These are phyloP conservation scores for Digitonthophagus gazella DNA, from an alignment of 2,888 invertebrate genomes.

Conservation along the genomic window DNA sequence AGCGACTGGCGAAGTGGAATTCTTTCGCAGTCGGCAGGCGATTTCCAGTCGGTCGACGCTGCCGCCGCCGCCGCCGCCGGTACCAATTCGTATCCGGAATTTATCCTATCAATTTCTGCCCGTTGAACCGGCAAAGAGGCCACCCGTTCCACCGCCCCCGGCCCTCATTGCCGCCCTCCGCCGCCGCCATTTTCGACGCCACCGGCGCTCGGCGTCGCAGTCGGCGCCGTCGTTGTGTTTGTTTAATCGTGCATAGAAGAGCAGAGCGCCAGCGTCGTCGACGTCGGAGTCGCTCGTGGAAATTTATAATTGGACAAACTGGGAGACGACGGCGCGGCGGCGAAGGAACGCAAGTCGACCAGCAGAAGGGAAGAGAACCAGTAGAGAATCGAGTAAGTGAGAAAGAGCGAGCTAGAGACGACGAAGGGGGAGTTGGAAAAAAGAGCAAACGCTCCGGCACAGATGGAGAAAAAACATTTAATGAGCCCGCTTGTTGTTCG, in stretches of 20 bases:
- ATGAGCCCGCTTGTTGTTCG: conserved; percentile 34
- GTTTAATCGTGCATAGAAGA: conserved; percentile 47
- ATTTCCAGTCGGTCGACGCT: conserved; percentile 30
- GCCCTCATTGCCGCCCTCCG: conserved; percentile 2
- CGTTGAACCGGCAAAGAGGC: conserved; percentile 61
- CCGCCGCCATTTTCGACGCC: conserved; percentile 8
- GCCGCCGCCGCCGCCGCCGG: conserved; percentile 53
- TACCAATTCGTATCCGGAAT: conserved; percentile 63
- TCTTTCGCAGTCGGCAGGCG: conserved; percentile 4
- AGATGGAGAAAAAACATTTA: conserved; percentile 31
- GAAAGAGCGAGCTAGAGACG: too few relatives aligned
- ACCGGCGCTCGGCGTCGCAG: conserved; percentile 41
- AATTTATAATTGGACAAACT: conserved; percentile 47
- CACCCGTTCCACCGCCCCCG: conserved; percentile 20
- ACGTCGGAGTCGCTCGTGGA: conserved; percentile 32
- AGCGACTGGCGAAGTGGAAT: neutral
- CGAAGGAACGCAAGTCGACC: conserved; percentile 25
- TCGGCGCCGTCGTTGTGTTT: conserved; percentile 50
- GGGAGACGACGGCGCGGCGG: conserved; percentile 31
- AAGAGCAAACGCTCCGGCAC: conserved; percentile 13
- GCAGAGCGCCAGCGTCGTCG: conserved; percentile 27
- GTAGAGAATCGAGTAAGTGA: neutral
- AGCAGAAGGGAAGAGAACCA: conserved; percentile 11
- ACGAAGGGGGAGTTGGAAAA: conserved; percentile 6
- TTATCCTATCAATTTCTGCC: conserved; percentile 65